phyloP scores from a whole-genome alignment of 1,140 invertebrate genomes.

The Danaus plexippus region DNA sequence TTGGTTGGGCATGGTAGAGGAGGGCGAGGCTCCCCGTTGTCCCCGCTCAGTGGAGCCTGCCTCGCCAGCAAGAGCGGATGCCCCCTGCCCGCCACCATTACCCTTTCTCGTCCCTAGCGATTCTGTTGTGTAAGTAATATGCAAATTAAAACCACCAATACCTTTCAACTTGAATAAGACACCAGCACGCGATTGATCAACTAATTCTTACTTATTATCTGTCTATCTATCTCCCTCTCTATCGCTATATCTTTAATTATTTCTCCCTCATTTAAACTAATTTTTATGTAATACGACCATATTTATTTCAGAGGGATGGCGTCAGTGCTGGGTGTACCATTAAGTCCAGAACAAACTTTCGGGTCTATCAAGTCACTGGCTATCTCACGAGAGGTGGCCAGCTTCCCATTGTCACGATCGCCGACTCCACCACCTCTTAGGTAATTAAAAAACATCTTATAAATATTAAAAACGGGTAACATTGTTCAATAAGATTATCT shows the following conservation, averaged over 20 bases:
- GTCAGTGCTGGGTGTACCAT: constrained; percentile 75
- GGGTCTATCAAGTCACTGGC: constrained; percentile 81
- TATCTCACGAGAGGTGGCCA: constrained; percentile 81
- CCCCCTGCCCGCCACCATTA: constrained; percentile 80
- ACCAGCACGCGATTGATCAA: no score
- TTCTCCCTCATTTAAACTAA: neutral
- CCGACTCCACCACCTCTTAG: constrained; percentile 77
- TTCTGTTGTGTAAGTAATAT: constrained; percentile 74
- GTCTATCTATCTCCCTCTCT: neutral
- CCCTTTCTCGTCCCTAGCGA: constrained; percentile 80
- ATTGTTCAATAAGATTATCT: neutral
- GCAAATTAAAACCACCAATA: no score
- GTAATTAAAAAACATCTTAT: constrained; percentile 24
- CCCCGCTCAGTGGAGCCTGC: constrained; percentile 79
- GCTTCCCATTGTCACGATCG: constrained; percentile 81
- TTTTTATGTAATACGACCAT: constrained; percentile 8
- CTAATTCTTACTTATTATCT: neutral
- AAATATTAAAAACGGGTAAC: neutral
- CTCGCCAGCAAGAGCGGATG: constrained; percentile 75
- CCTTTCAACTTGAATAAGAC: no score
- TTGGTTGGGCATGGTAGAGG: constrained; percentile 69
- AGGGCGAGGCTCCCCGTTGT: constrained; percentile 75
- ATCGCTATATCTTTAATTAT: neutral
- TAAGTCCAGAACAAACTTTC: constrained; percentile 81
- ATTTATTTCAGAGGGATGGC: constrained; percentile 74